These are phyloP conservation scores for Vannuccia rotundouncinata DNA, from an alignment of 2,888 invertebrate genomes.

Conservation along the genomic window DNA sequence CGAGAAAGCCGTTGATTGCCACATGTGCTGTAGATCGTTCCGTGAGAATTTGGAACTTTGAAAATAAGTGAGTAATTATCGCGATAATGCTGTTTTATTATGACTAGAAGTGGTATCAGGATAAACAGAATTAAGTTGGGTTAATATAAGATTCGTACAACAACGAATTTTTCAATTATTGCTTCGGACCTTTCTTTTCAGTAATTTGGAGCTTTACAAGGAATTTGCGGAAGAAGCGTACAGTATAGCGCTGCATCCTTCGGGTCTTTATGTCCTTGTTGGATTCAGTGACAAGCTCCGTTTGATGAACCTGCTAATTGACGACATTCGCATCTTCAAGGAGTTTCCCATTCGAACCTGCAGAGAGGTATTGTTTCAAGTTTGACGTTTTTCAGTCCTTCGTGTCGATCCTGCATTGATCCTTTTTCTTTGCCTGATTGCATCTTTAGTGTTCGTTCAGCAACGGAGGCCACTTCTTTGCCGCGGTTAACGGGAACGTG, in stretches of 20 bases:
- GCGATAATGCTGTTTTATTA: too few relatives aligned
- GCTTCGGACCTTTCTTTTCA: too few relatives aligned
- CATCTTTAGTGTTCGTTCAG: slow-evolving; percentile 66
- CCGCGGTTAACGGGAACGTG: slow-evolving; percentile 76
- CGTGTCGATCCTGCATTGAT: background rate
- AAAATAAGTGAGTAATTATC: slow-evolving; percentile 63
- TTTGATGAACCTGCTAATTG: slow-evolving; percentile 77
- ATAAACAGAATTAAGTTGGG: too few relatives aligned
- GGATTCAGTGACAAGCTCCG: slow-evolving; percentile 84
- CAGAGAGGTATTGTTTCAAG: slow-evolving; percentile 58
- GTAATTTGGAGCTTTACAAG: slow-evolving; percentile 66
- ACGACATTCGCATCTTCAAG: slow-evolving; percentile 68
- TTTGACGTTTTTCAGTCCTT: background rate
- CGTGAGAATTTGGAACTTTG: slow-evolving; percentile 83
- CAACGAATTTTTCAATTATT: too few relatives aligned
- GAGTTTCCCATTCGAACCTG: slow-evolving; percentile 72
- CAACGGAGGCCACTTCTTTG: slow-evolving; percentile 78
- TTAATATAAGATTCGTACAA: too few relatives aligned
- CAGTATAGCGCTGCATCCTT: slow-evolving; percentile 70
- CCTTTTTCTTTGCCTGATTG: background rate
- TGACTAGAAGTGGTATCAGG: too few relatives aligned
- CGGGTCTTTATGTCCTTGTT: slow-evolving; percentile 74
- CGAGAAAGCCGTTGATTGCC: slow-evolving; percentile 81
- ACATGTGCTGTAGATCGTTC: slow-evolving; percentile 75
- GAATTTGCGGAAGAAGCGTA: slow-evolving; percentile 74